Evolutionary conservation across 2,888 invertebrate species (phyloP), one percentile per base, ranked within the genome.

Genomic region (Syrista parreyssii): DNA sequence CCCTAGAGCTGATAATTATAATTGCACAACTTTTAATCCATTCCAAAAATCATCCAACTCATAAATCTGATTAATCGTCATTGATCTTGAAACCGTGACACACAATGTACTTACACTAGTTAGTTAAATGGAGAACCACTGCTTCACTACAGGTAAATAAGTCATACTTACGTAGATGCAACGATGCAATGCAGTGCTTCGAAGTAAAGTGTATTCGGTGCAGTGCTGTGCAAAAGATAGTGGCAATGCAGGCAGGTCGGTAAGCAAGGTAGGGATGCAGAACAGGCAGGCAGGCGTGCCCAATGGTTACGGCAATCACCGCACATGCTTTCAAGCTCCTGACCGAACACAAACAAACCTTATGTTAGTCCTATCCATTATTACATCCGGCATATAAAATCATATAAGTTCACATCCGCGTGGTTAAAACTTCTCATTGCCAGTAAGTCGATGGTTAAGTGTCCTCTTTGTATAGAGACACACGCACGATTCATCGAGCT

Each of bases 291-390:
- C 88, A 89, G 89, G 90, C 90, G 90, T 90, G 89, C 89, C 90
- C 89, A 86, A 87, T 88, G 87, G 88, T 88, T 88, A 88, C 88
- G 86, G 88, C 88, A 88, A 89, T 89, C 88, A 87, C 89, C 85
- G 89, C 88, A 87, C 90, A 89, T 88, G 90, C 89, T 90, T 86
- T 88, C 86, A 87, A 88, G 88, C 88, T 89, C 84, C 88, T 85
- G 86, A 83, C 86, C 86, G 84, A 86, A 86, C 87, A 85, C 86
- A 87, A 87, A 88, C 87, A 86, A 87, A 86, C 84, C 78, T 77
- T 81, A 78, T 68, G 79, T 78, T 82, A 83, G 84, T 83, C 79
- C 85, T 84, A 86, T 85, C 84, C 85, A 85, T 87, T 86, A 87
- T 86, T 85, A 86, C 83, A 85, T 87, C 86, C 86, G 82, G 83